These are phyloP conservation scores for Proterorhinus semilunaris DNA, from an alignment of 2,113 vertebrate species.

Conservation along the genomic window DNA sequence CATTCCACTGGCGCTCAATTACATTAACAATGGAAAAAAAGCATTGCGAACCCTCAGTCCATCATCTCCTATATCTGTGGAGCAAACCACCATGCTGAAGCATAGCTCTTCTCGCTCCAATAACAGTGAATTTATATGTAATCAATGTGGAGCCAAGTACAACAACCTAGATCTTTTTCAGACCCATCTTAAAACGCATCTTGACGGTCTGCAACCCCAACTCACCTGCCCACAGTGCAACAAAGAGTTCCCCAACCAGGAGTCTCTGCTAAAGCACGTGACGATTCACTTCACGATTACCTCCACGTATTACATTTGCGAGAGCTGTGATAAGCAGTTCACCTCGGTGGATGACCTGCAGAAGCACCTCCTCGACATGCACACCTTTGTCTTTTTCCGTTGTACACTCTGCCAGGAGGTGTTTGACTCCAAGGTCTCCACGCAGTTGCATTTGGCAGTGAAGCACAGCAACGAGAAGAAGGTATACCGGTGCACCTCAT, in stretches of 20 bases:
- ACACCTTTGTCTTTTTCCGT: constrained; percentile 97
- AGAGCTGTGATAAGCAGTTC: constrained; percentile 99
- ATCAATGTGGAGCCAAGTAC: constrained; percentile 95
- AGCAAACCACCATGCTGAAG: constrained; percentile 88
- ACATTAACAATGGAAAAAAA: constrained; percentile 95
- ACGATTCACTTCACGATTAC: constrained; percentile 98
- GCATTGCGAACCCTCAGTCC: constrained; percentile 90
- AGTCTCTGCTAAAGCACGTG: constrained; percentile 95
- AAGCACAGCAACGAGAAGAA: constrained; percentile 99
- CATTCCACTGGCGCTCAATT: constrained; percentile 96
- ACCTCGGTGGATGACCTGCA: constrained; percentile 97
- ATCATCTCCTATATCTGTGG: constrained; percentile 89
- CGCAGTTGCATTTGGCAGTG: constrained; percentile 95
- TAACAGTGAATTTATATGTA: constrained; percentile 92
- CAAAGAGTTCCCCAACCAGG: constrained; percentile 98
- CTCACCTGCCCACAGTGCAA: constrained; percentile 97
- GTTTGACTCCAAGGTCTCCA: constrained; percentile 98
- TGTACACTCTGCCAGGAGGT: constrained; percentile 98
- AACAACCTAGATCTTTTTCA: constrained; percentile 94
- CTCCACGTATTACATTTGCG: constrained; percentile 97
- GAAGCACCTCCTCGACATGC: constrained; percentile 98
- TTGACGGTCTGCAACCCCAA: constrained; percentile 90
- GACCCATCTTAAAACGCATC: constrained; percentile 95
- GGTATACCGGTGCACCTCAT: constrained; percentile 94
- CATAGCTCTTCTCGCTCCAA: constrained; percentile 82